Evolutionary conservation across 2,113 vertebrate species (phyloP).

Genomic region (Macrotis lagotis): DNA sequence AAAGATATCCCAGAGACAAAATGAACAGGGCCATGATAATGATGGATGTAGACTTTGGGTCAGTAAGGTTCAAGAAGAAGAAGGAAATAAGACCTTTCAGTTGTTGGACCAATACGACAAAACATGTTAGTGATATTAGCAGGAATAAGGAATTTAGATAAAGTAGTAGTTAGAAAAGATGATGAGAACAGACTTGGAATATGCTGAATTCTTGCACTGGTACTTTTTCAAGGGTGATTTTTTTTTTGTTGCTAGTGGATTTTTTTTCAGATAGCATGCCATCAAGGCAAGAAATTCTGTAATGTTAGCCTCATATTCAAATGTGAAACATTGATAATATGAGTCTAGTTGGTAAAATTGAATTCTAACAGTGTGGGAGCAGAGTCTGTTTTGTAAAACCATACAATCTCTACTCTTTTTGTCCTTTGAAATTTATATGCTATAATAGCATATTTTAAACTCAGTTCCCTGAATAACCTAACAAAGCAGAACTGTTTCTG

Average conservation of each 20-base stretch:
- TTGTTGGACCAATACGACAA: neutral
- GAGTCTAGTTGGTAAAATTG: constrained; percentile 3
- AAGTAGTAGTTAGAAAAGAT: neutral
- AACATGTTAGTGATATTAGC: neutral
- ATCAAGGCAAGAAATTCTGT: constrained; percentile 35
- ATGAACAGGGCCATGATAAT: neutral
- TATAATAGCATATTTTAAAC: neutral
- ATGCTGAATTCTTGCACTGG: neutral
- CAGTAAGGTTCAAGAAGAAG: neutral
- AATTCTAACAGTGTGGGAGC: neutral
- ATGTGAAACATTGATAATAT: constrained; percentile 35
- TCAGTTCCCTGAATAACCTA: neutral
- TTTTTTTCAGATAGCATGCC: neutral
- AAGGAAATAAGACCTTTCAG: neutral
- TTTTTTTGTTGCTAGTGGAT: neutral
- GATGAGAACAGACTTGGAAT: neutral
- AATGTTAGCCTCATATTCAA: constrained; percentile 57
- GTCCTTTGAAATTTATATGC: constrained; percentile 41
- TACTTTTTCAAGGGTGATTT: neutral
- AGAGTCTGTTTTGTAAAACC: constrained; percentile 29
- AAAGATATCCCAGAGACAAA: neutral
- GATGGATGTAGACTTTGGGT: neutral
- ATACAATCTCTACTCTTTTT: constrained; percentile 25
- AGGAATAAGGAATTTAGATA: neutral
- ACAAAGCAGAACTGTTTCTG: neutral